A percentile compares a stretch with the other conserved stretches of the same genome.
Conservation (phyloP, 1,140 invertebrate genomes). For the Micrasema minimum region DNA sequence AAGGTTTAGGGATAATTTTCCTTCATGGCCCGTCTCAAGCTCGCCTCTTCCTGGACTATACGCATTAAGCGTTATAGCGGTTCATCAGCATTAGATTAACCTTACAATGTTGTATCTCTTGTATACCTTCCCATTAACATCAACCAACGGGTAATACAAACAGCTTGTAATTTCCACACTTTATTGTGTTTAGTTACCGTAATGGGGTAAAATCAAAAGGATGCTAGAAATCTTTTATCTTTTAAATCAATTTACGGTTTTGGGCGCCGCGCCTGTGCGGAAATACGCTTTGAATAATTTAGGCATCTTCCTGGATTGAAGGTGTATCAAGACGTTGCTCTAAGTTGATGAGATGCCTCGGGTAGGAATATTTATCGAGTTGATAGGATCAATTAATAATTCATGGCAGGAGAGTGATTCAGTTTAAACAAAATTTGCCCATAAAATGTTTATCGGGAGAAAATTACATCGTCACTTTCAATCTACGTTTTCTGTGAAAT, state of each 20-base stretch:
- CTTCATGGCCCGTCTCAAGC: not conserved
- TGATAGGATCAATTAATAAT: conserved; percentile 33
- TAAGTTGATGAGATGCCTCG: conserved; percentile 31
- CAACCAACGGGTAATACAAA: conserved; percentile 12
- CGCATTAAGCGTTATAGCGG: conserved; percentile 37
- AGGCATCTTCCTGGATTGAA: conserved; percentile 28
- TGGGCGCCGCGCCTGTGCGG: conserved; percentile 33
- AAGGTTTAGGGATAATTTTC: conserved; percentile 18
- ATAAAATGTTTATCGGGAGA: conserved; percentile 22
- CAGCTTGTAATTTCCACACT: conserved; percentile 17
- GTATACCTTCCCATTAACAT: conserved; percentile 25
- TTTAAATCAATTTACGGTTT: conserved; percentile 46
- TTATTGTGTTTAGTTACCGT: conserved; percentile 32
- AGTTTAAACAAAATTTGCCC: conserved; percentile 16
- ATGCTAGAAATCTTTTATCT: conserved; percentile 39
- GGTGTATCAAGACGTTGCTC: conserved; percentile 40
- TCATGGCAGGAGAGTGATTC: conserved; percentile 24
- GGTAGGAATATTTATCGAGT: conserved; percentile 38
- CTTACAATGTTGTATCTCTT: conserved; percentile 13
- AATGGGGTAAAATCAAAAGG: conserved; percentile 42
- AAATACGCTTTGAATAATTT: conserved; percentile 49
- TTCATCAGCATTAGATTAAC: conserved; percentile 46
- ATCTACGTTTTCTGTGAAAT: not conserved
- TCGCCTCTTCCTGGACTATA: conserved; percentile 11
- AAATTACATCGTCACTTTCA: conserved; percentile 5